These are phyloP conservation scores for Limnephilus rhombicus DNA, from an alignment of 2,888 invertebrate genomes.

Conservation along the genomic window DNA sequence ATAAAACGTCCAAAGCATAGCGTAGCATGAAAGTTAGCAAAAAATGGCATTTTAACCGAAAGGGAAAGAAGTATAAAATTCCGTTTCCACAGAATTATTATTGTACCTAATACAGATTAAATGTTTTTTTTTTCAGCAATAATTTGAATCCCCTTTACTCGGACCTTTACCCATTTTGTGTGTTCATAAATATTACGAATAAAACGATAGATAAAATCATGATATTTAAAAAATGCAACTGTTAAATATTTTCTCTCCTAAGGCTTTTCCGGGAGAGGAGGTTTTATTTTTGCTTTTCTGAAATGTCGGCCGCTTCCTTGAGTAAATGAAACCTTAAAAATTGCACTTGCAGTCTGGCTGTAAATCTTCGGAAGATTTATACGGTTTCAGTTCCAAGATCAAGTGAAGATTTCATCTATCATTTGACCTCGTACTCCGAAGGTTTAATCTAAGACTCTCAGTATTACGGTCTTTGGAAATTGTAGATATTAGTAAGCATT, in stretches of 20 bases:
- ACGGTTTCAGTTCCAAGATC: background rate
- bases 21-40: background rate
- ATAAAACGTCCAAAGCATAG: background rate
- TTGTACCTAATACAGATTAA: background rate
- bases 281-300: background rate
- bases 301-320: background rate
- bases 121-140: background rate
- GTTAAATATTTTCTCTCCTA: background rate
- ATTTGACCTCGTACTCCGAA: background rate
- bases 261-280: background rate
- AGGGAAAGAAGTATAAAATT: background rate
- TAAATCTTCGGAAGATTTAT: background rate
- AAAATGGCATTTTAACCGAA: background rate
- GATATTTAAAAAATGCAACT: background rate
- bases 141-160: background rate
- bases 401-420: background rate
- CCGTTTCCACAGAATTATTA: background rate
- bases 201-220: background rate
- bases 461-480: background rate
- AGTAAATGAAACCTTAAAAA: background rate
- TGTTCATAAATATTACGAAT: background rate
- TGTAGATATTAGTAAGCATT: background rate
- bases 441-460: background rate
- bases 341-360: background rate
- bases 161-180: background rate